Base-by-base conservation (phyloP, 2,888 invertebrate species). In the Alloscopus bannaensis region DNA sequence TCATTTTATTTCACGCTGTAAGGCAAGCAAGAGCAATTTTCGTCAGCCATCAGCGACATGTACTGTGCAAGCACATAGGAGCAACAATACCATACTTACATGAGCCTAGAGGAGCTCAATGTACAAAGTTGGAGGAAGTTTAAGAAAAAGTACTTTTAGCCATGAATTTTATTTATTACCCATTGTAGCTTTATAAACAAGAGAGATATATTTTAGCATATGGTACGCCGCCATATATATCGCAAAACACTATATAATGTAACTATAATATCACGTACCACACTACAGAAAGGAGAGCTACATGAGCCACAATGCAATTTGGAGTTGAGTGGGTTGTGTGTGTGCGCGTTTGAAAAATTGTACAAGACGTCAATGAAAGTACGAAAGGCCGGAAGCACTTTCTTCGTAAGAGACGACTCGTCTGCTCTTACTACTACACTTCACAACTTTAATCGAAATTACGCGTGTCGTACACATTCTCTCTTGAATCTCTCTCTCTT, bases 161-260 rank as follows among this genome's bases (percentile, higher is more conserved):
- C 68, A 68, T 68, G 52, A 68, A 68, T 68, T 68, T 68, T 40
- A 20, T 68, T 68, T 68, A 68, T 68, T 68, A 24, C 68, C 55
- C 50, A 66, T 66, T 66, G 66, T 66, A 66, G 50, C 50, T 6
- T 50, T 11, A 50, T 18, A 50, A 50, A 18, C 4, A 13, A 26
- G 24, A 11, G 40, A 40, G 40, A 8, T n/a, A n/a, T n/a, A n/a
- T n/a, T n/a, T n/a, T n/a, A n/a, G n/a, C n/a, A n/a, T n/a, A n/a
- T n/a, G n/a, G n/a, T n/a, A n/a, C n/a, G n/a, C n/a, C n/a, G n/a
- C n/a, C n/a, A n/a, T n/a, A n/a, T n/a, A n/a, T n/a, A n/a, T n/a
- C n/a, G n/a, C n/a, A n/a, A n/a, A n/a, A n/a, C n/a, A n/a, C n/a
- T n/a, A n/a, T n/a, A n/a, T n/a, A n/a, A n/a, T n/a, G n/a, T n/a